These are phyloP conservation scores for Drosophila tristis DNA, from an alignment of 1,140 invertebrate genomes.

Conservation along the genomic window DNA sequence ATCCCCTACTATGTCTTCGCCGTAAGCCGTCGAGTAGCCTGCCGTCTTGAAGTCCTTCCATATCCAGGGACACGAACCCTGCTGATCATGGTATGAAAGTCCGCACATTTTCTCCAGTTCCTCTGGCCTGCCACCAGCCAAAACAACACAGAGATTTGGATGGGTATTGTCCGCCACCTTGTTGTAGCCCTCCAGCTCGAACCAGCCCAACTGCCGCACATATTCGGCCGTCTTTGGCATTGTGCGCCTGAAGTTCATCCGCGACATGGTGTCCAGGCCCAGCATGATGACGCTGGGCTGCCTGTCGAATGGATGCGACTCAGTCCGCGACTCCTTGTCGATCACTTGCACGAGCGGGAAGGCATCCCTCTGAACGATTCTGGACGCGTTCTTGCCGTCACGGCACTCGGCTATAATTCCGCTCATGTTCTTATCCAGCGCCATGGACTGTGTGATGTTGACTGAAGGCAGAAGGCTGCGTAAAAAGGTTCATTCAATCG, in stretches of 20 bases:
- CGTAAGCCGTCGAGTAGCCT: constrained; percentile 91
- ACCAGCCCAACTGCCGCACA: constrained; percentile 36
- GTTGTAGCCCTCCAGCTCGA: constrained; percentile 64
- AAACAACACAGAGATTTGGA: constrained; percentile 32
- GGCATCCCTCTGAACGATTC: constrained; percentile 43
- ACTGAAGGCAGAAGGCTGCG: constrained; percentile 1
- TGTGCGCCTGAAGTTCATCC: constrained; percentile 82
- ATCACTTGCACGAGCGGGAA: constrained; percentile 35
- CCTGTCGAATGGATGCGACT: neutral
- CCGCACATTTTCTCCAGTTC: neutral
- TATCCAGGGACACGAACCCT: constrained; percentile 9
- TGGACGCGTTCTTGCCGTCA: neutral
- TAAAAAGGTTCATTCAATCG: neutral
- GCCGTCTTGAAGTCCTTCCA: constrained; percentile 81
- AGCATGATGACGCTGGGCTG: constrained; percentile 56
- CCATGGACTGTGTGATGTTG: neutral
- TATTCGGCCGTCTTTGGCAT: constrained; percentile 49
- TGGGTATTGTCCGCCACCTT: constrained; percentile 36
- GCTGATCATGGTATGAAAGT: neutral
- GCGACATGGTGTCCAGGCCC: constrained; percentile 53
- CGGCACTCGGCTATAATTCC: constrained; percentile 46
- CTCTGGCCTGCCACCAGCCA: constrained; percentile 8
- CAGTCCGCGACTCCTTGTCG: neutral
- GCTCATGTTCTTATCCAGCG: neutral
- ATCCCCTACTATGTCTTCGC: constrained; percentile 89